These are phyloP conservation scores for Aethes cnicana DNA, from an alignment of 2,888 invertebrate species.

Conservation along the genomic window DNA sequence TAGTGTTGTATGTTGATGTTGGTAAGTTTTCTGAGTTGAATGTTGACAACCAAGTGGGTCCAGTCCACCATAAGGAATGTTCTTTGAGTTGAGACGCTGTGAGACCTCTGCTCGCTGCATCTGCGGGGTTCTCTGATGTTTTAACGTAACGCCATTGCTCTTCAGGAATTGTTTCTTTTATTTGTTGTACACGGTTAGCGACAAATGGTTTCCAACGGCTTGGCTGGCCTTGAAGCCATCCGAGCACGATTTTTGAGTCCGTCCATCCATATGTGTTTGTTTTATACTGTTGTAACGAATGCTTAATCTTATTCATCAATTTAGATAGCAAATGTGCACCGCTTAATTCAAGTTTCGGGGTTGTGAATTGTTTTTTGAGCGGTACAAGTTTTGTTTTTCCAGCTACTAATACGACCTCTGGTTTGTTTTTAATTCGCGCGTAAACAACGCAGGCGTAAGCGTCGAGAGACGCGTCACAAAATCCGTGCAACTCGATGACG, in stretches of 20 bases:
- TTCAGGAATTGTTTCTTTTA: constrained; percentile 10
- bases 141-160: constrained; percentile 20
- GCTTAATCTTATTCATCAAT: constrained; percentile 23
- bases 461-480: constrained; percentile 16
- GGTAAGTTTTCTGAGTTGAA: background rate
- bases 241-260: constrained; percentile 31
- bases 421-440: background rate
- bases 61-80: constrained; percentile 32
- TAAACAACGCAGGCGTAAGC: constrained; percentile 26
- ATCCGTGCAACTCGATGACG: constrained; percentile 25
- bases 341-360: constrained; percentile 27
- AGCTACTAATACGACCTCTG: constrained; percentile 19
- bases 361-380: constrained; percentile 24
- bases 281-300: constrained; percentile 6
- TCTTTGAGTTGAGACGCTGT: constrained; percentile 16
- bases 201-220: constrained; percentile 33
- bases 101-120: constrained; percentile 17
- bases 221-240: constrained; percentile 32
- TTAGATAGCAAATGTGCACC: constrained; percentile 23
- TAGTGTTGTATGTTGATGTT: constrained; percentile 2
- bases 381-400: constrained; percentile 34
- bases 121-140: constrained; percentile 18
- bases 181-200: constrained; percentile 29
- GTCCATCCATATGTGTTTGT: constrained; percentile 25
- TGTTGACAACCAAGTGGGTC: constrained; percentile 28